These are phyloP conservation scores for Xiphophorus maculatus DNA, from an alignment of 2,113 vertebrate genomes.

Conservation along the genomic window DNA sequence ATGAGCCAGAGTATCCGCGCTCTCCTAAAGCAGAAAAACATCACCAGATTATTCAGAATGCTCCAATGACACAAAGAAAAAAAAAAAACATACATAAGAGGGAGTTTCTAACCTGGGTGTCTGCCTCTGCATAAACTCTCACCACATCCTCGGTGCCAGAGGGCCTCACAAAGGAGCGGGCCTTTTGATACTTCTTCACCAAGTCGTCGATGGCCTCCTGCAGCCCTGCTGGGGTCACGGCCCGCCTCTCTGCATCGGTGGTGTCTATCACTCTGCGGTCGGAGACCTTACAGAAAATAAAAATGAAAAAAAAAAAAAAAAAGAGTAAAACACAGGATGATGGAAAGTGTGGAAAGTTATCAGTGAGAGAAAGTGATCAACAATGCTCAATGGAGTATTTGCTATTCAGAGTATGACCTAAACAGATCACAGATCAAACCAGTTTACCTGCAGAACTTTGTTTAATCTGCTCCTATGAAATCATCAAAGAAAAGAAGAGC, in stretches of 20 bases:
- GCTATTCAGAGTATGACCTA: too few species aligned
- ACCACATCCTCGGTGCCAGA: slow-evolving; percentile 95
- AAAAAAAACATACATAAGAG: not conserved
- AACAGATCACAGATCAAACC: too few species aligned
- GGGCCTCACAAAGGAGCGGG: slow-evolving; percentile 92
- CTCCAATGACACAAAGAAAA: not conserved
- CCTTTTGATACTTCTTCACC: slow-evolving; percentile 81
- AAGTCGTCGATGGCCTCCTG: slow-evolving; percentile 87
- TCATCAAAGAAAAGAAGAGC: too few species aligned
- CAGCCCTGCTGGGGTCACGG: slow-evolving; percentile 84
- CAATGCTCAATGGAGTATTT: too few species aligned
- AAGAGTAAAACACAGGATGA: not conserved
- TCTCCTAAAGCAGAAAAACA: slow-evolving; percentile 82
- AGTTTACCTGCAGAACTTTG: too few species aligned
- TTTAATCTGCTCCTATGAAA: too few species aligned
- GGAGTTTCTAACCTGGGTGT: slow-evolving; percentile 85
- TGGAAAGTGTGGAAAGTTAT: too few species aligned
- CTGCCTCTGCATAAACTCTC: slow-evolving; percentile 91
- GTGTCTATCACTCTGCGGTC: slow-evolving; percentile 90
- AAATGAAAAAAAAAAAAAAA: not conserved
- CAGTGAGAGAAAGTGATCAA: too few species aligned
- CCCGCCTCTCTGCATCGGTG: slow-evolving; percentile 86
- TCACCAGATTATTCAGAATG: not conserved
- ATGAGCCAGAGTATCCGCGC: slow-evolving; percentile 86
- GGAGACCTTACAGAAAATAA: slow-evolving; percentile 76